These are phyloP conservation scores for Antheraea yamamai DNA, from an alignment of 2,888 invertebrate species.

Conservation along the genomic window DNA sequence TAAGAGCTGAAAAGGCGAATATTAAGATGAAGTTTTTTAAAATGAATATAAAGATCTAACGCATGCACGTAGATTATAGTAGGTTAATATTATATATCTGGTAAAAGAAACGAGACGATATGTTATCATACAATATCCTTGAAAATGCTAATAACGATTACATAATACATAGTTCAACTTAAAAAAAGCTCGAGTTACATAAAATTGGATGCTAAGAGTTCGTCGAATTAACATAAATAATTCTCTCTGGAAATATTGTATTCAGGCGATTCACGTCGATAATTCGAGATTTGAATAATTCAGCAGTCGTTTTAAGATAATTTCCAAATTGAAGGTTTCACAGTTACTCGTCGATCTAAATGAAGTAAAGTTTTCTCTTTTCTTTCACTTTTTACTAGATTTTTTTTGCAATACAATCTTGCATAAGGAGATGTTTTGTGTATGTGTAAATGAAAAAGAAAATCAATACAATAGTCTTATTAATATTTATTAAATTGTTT, in stretches of 20 bases:
- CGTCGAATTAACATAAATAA: constrained; percentile 62
- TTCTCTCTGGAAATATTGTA: constrained; percentile 61
- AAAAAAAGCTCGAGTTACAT: neutral
- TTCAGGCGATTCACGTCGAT: constrained; percentile 63
- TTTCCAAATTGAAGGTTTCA: constrained; percentile 70
- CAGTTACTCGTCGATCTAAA: constrained; percentile 58
- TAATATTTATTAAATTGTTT: neutral
- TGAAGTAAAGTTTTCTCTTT: constrained; percentile 40
- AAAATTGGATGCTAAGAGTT: constrained; percentile 9
- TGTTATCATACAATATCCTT: neutral
- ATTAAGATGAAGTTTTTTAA: neutral
- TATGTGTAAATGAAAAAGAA: neutral
- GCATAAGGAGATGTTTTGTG: neutral
- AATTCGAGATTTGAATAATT: constrained; percentile 73
- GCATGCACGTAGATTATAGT: too few species aligned
- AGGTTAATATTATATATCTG: too few species aligned
- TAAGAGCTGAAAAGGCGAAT: too few species aligned
- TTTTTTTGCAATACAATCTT: neutral
- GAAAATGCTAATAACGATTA: neutral
- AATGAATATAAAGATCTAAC: neutral
- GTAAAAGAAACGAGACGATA: neutral
- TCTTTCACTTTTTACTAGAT: neutral
- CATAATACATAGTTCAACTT: neutral
- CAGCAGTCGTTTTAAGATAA: constrained; percentile 69
- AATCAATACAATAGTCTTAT: neutral